Percentiles rank a stretch among this genome's conserved stretches.
Conservation (phyloP, 2,888 invertebrate genomes). For the Eilema griseolum region DNA sequence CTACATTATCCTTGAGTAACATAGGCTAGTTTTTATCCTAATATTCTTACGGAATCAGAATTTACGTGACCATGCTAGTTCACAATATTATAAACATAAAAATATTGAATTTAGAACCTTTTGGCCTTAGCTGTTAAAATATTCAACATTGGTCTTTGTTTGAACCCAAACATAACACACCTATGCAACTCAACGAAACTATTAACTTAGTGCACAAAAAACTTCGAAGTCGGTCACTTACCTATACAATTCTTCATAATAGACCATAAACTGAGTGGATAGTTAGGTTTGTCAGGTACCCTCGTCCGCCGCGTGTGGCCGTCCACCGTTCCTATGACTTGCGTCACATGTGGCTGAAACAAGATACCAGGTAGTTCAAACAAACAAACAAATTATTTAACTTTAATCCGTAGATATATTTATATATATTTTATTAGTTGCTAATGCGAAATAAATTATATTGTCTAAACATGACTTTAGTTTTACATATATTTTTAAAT, state of each 20-base stretch:
- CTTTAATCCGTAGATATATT: background rate
- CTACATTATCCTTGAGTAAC: no score
- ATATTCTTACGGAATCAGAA: no score
- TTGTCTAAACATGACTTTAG: no score
- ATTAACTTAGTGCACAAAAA: background rate
- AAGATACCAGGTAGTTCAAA: background rate
- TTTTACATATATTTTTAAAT: no score
- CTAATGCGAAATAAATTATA: background rate
- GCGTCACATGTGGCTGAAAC: conserved; percentile 78
- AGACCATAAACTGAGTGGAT: conserved; percentile 98
- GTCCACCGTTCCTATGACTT: conserved; percentile 68
- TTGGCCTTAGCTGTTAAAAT: no score
- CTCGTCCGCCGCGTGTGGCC: conserved; percentile 90
- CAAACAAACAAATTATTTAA: background rate
- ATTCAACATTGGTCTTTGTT: no score
- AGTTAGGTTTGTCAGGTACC: conserved; percentile 97
- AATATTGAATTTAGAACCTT: no score
- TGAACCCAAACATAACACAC: no score
- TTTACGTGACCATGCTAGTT: no score
- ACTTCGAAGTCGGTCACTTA: conserved; percentile 25
- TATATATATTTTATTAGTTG: background rate
- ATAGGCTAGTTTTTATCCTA: no score
- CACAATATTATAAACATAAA: no score
- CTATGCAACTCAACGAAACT: background rate
- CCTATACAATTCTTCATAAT: conserved; percentile 99